Evolutionary conservation across 2,113 vertebrate genomes (phyloP).

Genomic region (Ochotona curzoniae): DNA sequence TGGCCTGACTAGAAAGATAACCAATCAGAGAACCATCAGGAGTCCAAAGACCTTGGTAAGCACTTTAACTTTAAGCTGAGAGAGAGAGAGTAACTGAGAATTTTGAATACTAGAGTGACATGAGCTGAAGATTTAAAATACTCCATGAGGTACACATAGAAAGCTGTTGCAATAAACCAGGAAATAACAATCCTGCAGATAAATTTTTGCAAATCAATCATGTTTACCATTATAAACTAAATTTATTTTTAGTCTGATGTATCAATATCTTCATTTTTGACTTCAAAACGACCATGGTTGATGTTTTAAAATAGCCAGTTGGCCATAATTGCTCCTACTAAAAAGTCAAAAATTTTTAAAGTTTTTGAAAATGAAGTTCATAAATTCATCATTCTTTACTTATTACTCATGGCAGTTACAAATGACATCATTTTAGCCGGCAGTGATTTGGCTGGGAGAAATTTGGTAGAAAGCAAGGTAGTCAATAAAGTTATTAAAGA

Average conservation of each 20-base stretch:
- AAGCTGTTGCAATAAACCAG: not conserved
- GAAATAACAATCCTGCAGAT: not conserved
- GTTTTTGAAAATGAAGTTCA: slow-evolving; percentile 1
- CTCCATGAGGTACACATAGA: not conserved
- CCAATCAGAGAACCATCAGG: not conserved
- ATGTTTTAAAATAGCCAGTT: not conserved
- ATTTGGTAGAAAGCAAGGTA: not conserved
- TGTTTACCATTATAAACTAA: not conserved
- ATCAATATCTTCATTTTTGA: not conserved
- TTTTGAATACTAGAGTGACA: not conserved
- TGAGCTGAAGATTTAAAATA: not conserved
- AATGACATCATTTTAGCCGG: not conserved
- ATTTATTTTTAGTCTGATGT: not conserved
- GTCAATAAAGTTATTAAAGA: not conserved
- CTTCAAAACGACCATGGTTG: not conserved
- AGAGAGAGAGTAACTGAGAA: not conserved
- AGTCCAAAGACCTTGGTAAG: not conserved
- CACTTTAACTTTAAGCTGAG: not conserved
- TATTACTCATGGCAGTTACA: not conserved
- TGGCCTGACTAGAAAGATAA: not conserved
- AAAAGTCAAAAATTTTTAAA: not conserved
- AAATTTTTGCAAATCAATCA: not conserved
- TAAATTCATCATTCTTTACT: not conserved
- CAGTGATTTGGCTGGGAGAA: not conserved
- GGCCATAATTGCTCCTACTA: not conserved